Evolutionary conservation across 2,797 vertebrate genomes (phyloP).

Genomic region (Myripristis jacobus): DNA sequence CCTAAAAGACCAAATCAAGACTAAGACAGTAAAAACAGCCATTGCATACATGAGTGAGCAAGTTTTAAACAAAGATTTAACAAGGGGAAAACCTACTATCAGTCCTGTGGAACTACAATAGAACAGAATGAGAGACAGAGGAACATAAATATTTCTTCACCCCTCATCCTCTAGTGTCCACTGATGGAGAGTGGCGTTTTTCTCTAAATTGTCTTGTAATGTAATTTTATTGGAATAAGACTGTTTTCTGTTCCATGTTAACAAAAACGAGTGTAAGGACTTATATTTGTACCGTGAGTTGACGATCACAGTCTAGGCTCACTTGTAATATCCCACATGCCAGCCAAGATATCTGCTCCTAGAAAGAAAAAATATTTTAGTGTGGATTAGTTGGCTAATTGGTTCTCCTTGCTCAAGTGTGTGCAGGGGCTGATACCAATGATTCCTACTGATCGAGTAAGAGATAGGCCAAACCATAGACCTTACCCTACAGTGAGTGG

Average conservation of each 20-base stretch:
- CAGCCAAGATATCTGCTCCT: slow-evolving; percentile 1
- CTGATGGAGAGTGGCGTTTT: background rate
- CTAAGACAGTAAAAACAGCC: too few relatives aligned
- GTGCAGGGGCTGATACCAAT: slow-evolving; percentile 67
- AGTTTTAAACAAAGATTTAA: too few relatives aligned
- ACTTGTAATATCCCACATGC: slow-evolving; percentile 3
- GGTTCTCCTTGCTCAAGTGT: slow-evolving; percentile 61
- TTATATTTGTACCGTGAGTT: slow-evolving; percentile 1
- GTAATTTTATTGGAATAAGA: too few relatives aligned
- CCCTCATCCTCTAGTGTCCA: background rate
- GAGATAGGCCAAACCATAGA: slow-evolving; percentile 47
- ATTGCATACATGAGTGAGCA: too few relatives aligned
- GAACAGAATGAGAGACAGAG: too few relatives aligned
- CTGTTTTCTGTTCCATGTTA: slow-evolving; percentile 9
- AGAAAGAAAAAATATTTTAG: slow-evolving; percentile 27
- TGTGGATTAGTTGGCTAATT: slow-evolving; percentile 59
- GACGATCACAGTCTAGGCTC: slow-evolving; percentile 7
- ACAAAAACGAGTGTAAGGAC: background rate
- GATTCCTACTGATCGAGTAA: slow-evolving; percentile 63
- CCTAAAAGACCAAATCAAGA: too few relatives aligned
- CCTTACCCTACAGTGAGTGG: slow-evolving; percentile 57
- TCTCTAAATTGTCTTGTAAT: background rate
- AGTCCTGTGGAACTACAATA: too few relatives aligned
- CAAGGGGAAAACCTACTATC: too few relatives aligned
- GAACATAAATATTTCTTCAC: background rate